Base-by-base conservation (phyloP, 1,140 invertebrate genomes). In the Ceratosolen fusciceps region DNA sequence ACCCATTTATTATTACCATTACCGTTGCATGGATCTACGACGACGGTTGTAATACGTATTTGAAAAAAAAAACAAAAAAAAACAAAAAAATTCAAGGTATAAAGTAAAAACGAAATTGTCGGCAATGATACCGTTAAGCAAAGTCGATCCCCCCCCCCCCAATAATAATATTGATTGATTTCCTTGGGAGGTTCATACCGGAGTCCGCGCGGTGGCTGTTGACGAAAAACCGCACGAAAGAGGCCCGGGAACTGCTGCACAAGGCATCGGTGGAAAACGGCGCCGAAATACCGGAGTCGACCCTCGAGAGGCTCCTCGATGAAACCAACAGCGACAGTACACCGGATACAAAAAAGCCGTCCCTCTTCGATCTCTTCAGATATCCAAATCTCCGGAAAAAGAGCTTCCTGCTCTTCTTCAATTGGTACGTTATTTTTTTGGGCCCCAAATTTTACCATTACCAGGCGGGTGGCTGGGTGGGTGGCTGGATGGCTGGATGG, bases 131-230 rank as follows among this genome's bases (percentile, higher is more conserved):
- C n/a, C n/a, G n/a, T n/a, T n/a, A n/a, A n/a, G n/a, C n/a, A n/a
- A n/a, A n/a, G n/a, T n/a, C n/a, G n/a, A n/a, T n/a, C 39, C 12
- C 39, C 12, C 39, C 12, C 39, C 12, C 39, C 12, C 39, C n/a
- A n/a, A n/a, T n/a, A n/a, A n/a, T n/a, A n/a, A n/a, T n/a, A n/a
- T n/a, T n/a, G n/a, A n/a, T n/a, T n/a, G n/a, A n/a, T 70, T 52
- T 2, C 16, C 2, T 49, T 49, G 14, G 0, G 31, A 93, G 93
- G 92, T 94, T 96, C 81, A 94, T 96, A 85, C 96, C 96, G 3
- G 96, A 96, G 87, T 96, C 95, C 7, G 93, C 94, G 1, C 91
- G 96, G 80, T 97, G 96, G 96, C 86, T 96, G 21, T 86, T 96
- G 31, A 93, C 94, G 3, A 95, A 96, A 87, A 94, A 94, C n/a